phyloP scores from a whole-genome alignment of 2,113 vertebrate species.

The Odocoileus hemionus region DNA sequence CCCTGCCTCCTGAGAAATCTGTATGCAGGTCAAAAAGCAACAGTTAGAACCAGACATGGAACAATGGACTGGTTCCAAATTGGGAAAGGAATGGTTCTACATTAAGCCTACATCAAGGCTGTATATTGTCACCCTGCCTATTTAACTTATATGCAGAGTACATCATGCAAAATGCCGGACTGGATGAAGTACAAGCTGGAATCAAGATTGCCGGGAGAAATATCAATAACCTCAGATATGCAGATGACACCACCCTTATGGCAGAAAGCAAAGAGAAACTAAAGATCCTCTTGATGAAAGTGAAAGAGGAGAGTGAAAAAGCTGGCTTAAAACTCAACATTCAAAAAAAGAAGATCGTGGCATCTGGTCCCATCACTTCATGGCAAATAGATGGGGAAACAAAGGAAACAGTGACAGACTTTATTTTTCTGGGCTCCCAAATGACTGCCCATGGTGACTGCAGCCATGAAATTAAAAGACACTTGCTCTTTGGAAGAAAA shows the following conservation, averaged over 20 bases:
- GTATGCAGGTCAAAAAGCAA: background rate
- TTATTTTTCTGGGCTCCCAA: background rate
- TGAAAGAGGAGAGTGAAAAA: background rate
- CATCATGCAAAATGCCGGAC: background rate
- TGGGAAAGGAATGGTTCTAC: background rate
- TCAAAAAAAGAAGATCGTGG: background rate
- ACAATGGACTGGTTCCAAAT: background rate
- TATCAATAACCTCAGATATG: background rate
- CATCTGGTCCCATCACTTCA: background rate
- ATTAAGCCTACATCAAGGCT: background rate
- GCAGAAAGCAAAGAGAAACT: background rate
- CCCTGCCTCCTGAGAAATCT: background rate
- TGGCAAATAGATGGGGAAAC: background rate
- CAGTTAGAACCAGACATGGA: background rate
- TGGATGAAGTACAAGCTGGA: background rate
- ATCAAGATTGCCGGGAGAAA: background rate
- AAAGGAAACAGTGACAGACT: background rate
- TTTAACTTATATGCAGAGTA: background rate
- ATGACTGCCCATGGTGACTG: background rate
- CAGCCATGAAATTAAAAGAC: background rate
- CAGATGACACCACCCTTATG: background rate
- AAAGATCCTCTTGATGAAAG: background rate
- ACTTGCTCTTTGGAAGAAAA: background rate
- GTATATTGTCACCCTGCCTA: background rate
- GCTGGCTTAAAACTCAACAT: background rate